Percentiles rank a stretch among this genome's conserved stretches.
Conservation (phyloP, 2,888 invertebrate species). For the Nemotelus nigrinus region DNA sequence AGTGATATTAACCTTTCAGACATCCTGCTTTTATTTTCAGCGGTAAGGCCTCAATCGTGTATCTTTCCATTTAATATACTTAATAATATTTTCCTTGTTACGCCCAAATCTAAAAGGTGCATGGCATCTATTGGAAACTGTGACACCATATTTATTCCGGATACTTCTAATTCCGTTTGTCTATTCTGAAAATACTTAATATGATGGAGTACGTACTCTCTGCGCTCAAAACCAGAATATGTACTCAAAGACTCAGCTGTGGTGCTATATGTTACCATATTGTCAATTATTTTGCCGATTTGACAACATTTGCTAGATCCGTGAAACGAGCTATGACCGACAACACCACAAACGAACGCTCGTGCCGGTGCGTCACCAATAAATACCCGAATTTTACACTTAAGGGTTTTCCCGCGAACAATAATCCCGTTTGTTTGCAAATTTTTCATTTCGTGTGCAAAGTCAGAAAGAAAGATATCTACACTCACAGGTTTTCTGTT, state of each 20-base stretch:
- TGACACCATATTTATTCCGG: constrained; percentile 52
- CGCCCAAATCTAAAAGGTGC: too few relatives aligned
- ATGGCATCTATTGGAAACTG: constrained; percentile 47
- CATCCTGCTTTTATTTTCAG: constrained; percentile 47
- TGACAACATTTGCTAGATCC: too few relatives aligned
- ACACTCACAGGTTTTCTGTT: constrained; percentile 37
- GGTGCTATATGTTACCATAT: too few relatives aligned
- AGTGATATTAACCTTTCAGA: constrained; percentile 26
- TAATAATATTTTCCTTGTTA: constrained; percentile 2
- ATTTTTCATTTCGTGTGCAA: too few relatives aligned
- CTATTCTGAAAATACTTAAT: too few relatives aligned
- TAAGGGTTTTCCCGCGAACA: constrained; percentile 28
- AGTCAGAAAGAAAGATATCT: constrained; percentile 26
- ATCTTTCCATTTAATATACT: constrained; percentile 53
- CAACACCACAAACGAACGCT: too few relatives aligned
- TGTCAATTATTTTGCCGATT: too few relatives aligned
- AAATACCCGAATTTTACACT: constrained; percentile 46
- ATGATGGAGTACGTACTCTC: too few relatives aligned
- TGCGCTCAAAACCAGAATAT: too few relatives aligned
- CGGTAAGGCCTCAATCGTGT: constrained; percentile 52
- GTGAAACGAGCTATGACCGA: too few relatives aligned
- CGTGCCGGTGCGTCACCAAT: constrained; percentile 46
- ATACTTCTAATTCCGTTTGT: constrained; percentile 48
- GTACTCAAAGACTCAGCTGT: too few relatives aligned
- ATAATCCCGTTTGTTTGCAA: constrained; percentile 9